Base-by-base conservation (phyloP, 2,113 vertebrate genomes). In the Tetrao urogallus region DNA sequence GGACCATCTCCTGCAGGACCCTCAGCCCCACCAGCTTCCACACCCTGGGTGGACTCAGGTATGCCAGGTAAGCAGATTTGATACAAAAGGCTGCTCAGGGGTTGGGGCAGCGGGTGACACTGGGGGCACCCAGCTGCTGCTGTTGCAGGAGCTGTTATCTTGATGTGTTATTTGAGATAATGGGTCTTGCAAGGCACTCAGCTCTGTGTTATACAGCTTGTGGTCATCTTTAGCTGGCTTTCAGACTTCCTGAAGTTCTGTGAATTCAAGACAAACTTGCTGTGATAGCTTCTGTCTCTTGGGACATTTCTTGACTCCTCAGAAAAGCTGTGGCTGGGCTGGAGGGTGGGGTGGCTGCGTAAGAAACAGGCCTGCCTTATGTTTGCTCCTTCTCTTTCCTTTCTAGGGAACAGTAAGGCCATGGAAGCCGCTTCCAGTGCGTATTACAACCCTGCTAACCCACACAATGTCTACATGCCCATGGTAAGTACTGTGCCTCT, bases 391-490 rank as follows among this genome's bases (percentile, higher is more conserved):
- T 76, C 10, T 38, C 36, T 52, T 79, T 56, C 58, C 64, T 67
- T 86, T 89, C 45, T 95, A 98, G 98, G 97, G 89, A 97, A 97
- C 84, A 91, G 96, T 70, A 99, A 98, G 95, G 98, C 98, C 56
- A 98, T 98, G 52, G 98, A 98, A 96, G 98, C 98, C 2, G 97
- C 98, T 77, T 98, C 98, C 86, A 99, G 97, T 19, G 98, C 98
- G 0, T 99, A 99, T 95, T 99, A 99, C 96, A 98, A 99, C 90
- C 98, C 99, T 82, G 98, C 95, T 92, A 98, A 99, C 76, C 98
- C 98, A 42, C 98, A 99, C 98, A 98, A 97, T 2, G 98, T 99
- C 95, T 99, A 99, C 97, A 98, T 99, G 98, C 98, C 99, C 82
- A 97, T 97, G 98, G 99, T 99, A 90, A 98, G 98, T 82, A 28